Percentiles rank a stretch among this genome's conserved stretches.
Conservation (phyloP, 1,140 invertebrate genomes). For the Hyposmocoma kahamanoa region DNA sequence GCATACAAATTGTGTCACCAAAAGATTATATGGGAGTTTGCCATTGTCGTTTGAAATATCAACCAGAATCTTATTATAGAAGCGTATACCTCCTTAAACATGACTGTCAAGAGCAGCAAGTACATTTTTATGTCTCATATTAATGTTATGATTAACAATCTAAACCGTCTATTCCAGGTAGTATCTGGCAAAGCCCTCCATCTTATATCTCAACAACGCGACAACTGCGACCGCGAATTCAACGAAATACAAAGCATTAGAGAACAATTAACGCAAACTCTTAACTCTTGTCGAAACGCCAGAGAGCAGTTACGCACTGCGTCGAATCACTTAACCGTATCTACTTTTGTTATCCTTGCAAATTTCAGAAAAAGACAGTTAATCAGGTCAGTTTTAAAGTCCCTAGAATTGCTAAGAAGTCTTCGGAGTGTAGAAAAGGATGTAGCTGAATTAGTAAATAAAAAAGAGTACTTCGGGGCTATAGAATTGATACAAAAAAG, state of each 20-base stretch:
- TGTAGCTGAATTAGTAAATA: slow-evolving; percentile 85
- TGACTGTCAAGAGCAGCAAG: no score
- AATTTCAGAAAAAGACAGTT: slow-evolving; percentile 91
- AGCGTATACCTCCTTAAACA: no score
- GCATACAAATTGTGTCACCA: no score
- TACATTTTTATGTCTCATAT: no score
- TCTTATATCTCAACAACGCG: slow-evolving; percentile 92
- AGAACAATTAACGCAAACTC: slow-evolving; percentile 80
- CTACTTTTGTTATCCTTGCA: slow-evolving; percentile 89
- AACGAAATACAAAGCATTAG: slow-evolving; percentile 86
- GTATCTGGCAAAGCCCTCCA: slow-evolving; percentile 94
- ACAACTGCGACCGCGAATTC: slow-evolving; percentile 88
- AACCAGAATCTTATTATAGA: no score
- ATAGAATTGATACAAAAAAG: slow-evolving; percentile 92
- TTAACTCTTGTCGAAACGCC: slow-evolving; percentile 82
- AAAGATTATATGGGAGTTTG: no score
- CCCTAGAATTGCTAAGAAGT: slow-evolving; percentile 87
- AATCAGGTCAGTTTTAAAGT: slow-evolving; percentile 84
- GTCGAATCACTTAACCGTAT: slow-evolving; percentile 86
- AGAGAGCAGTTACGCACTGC: slow-evolving; percentile 82
- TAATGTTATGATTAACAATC: no score
- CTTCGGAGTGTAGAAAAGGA: slow-evolving; percentile 89
- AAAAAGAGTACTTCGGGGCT: slow-evolving; percentile 91
- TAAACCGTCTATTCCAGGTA: no score
- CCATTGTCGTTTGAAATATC: no score